Percentiles rank a stretch among this genome's conserved stretches.
These are phyloP conservation scores for Aproaerema taeniolella DNA, from an alignment of 2,888 invertebrate species.

Conservation along the genomic window DNA sequence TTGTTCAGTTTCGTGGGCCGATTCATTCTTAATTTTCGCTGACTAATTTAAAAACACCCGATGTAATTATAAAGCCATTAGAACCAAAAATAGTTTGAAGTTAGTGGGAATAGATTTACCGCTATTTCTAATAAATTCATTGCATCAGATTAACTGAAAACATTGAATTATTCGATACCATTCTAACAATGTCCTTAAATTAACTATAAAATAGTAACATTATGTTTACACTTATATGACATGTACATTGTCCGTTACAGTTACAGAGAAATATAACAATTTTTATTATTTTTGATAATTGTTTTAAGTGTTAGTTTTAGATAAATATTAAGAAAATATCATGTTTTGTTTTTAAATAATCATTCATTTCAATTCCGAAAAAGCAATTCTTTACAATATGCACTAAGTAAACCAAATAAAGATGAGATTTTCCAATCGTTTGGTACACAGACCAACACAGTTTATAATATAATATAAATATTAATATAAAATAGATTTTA, in stretches of 20 bases:
- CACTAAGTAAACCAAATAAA: constrained; percentile 30
- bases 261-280: constrained; percentile 28
- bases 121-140: too few species aligned
- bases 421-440: constrained; percentile 35
- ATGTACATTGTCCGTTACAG: constrained; percentile 18
- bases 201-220: constrained; percentile 21
- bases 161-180: too few species aligned
- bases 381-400: constrained; percentile 32
- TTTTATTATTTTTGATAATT: constrained; percentile 26
- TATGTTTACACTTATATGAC: constrained; percentile 28
- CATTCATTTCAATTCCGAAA: constrained; percentile 58
- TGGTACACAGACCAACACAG: constrained; percentile 24
- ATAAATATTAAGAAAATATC: constrained; percentile 67
- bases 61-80: constrained; percentile 55
- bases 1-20: too few species aligned
- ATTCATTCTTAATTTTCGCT: too few species aligned
- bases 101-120: constrained; percentile 23
- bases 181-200: constrained; percentile 26
- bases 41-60: too few species aligned
- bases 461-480: constrained; percentile 30
- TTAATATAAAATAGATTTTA: constrained; percentile 52
- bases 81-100: constrained; percentile 36
- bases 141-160: too few species aligned
- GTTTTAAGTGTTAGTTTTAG: constrained; percentile 34
- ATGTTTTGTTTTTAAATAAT: constrained; percentile 45